phyloP scores from a whole-genome alignment of 53 echinoderm and acorn worm genomes.

The Henricia sp. region DNA sequence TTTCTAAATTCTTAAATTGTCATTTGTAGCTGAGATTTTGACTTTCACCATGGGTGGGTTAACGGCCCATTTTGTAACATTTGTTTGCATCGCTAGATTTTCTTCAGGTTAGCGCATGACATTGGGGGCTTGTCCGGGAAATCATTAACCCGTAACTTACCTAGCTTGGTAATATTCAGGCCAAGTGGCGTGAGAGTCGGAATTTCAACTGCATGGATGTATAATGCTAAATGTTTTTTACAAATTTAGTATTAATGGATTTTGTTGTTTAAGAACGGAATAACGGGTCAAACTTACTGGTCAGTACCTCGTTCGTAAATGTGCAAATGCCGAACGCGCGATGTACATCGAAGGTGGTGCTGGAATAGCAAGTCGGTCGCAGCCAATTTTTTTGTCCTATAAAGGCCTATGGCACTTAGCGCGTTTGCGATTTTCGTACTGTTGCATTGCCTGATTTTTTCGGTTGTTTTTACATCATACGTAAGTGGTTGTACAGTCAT shows the following conservation, averaged over 20 bases:
- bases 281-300: not conserved
- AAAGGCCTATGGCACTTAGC: no score
- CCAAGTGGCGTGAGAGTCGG: no score
- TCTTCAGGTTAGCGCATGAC: constrained; percentile 22
- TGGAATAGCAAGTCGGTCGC: not conserved
- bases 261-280: not conserved
- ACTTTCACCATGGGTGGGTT: no score
- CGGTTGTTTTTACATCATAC: not conserved
- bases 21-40: no score
- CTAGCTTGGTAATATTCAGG: constrained; percentile 10
- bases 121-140: constrained; percentile 50
- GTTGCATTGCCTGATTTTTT: no score
- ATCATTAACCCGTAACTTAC: not conserved
- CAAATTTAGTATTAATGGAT: not conserved
- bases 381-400: not conserved
- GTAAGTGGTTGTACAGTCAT: not conserved
- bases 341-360: not conserved
- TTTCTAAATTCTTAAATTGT: no score
- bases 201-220: not conserved
- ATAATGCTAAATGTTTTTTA: not conserved
- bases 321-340: not conserved
- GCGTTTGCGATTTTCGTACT: no score
- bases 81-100: not conserved
- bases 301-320: not conserved
- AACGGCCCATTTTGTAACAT: no score